These are phyloP conservation scores for Girardinus metallicus DNA, from an alignment of 2,797 vertebrate species.

Conservation along the genomic window DNA sequence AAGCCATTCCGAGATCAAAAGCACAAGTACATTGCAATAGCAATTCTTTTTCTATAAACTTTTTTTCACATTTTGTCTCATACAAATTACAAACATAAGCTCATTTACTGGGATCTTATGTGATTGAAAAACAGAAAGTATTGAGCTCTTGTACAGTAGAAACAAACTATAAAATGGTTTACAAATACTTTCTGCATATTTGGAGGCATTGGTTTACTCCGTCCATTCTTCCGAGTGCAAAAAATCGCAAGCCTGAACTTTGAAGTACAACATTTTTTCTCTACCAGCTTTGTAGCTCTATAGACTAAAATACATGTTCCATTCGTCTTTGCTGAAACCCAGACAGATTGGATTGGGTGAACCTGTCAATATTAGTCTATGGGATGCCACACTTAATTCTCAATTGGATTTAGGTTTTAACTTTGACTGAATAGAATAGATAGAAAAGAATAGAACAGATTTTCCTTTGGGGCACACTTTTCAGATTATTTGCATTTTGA, in stretches of 20 bases:
- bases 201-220: not conserved
- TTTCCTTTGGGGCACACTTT: not conserved
- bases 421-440: not conserved
- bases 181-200: not conserved
- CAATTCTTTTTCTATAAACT: not conserved
- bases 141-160: not conserved
- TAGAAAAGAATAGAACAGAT: too few species aligned
- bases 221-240: not conserved
- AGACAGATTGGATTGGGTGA: not conserved
- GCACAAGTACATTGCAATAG: not conserved
- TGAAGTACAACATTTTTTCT: not conserved
- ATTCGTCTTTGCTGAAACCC: not conserved
- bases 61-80: not conserved
- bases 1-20: not conserved
- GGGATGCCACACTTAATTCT: not conserved
- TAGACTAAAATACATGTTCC: not conserved
- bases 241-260: not conserved
- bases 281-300: not conserved
- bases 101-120: not conserved
- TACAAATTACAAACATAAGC: not conserved
- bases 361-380: not conserved
- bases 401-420: not conserved
- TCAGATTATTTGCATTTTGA: not conserved
- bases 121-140: not conserved
- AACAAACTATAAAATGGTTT: not conserved